Percentiles rank a stretch among this genome's conserved stretches.
Evolutionary conservation across 2,113 vertebrate genomes (phyloP).

Genomic region (Toxostoma redivivum): DNA sequence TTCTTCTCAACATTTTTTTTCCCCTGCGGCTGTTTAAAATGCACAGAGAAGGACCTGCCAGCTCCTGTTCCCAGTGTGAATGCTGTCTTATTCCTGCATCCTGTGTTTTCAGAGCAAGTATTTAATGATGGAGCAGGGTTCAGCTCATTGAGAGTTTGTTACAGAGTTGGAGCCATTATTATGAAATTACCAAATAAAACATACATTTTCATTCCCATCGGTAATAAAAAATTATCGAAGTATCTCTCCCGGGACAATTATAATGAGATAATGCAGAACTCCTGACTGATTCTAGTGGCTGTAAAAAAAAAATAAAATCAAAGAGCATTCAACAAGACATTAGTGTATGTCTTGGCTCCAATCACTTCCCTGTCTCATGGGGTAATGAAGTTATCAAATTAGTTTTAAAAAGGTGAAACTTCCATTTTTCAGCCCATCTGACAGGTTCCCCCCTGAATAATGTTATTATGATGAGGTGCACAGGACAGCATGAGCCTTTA

Average conservation of each 20-base stretch:
- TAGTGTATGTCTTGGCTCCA: constrained; percentile 34
- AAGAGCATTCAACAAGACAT: constrained; percentile 54
- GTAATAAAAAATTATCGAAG: constrained; percentile 48
- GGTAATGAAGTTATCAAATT: constrained; percentile 65
- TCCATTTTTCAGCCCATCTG: constrained; percentile 26
- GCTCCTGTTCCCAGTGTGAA: background rate
- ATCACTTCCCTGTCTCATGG: constrained; percentile 8
- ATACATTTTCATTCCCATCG: constrained; percentile 35
- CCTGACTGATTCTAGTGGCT: constrained; percentile 40
- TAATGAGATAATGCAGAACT: constrained; percentile 58
- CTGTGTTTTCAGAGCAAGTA: background rate
- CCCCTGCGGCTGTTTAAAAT: background rate
- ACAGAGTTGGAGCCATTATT: background rate
- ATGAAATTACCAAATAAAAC: constrained; percentile 56
- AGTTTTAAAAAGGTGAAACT: constrained; percentile 62
- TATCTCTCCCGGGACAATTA: constrained; percentile 17
- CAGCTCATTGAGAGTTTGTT: background rate
- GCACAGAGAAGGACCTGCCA: background rate
- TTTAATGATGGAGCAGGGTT: background rate
- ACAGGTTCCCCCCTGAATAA: constrained; percentile 35
- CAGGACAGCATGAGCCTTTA: background rate
- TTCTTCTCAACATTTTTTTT: background rate
- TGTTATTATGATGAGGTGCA: constrained; percentile 33
- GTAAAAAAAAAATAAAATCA: constrained; percentile 26
- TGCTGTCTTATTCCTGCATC: background rate